These are phyloP conservation scores for Ramphastos sulfuratus DNA, from an alignment of 2,113 vertebrate species.

Conservation along the genomic window DNA sequence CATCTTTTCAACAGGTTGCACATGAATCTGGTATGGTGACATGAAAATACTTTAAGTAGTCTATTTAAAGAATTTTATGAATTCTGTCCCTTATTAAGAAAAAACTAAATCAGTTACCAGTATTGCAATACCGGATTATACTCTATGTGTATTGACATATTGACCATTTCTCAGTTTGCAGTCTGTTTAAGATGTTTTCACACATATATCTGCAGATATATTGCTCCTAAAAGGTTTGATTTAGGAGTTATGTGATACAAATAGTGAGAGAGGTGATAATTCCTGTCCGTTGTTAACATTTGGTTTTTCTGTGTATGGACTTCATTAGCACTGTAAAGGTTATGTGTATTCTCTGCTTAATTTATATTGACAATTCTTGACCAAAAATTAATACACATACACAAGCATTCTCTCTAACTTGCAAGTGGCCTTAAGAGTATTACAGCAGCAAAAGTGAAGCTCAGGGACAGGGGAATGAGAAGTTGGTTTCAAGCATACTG, in stretches of 20 bases:
- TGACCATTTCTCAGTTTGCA: not conserved
- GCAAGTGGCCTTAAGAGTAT: not conserved
- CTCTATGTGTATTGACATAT: not conserved
- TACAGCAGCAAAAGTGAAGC: not conserved
- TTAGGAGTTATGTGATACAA: not conserved
- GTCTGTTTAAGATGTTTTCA: not conserved
- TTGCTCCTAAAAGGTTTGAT: not conserved
- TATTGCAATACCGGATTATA: not conserved
- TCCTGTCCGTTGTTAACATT: not conserved
- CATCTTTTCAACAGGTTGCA: not conserved
- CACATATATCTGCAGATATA: not conserved
- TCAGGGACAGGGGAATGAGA: not conserved
- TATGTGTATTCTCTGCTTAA: too few relatives aligned
- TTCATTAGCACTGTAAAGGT: not conserved
- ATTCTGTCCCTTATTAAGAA: not conserved
- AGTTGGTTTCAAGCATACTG: not conserved
- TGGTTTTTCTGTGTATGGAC: not conserved
- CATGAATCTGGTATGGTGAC: not conserved
- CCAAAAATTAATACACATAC: too few relatives aligned
- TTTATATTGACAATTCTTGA: too few relatives aligned
- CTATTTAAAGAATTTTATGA: not conserved
- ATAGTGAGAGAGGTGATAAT: not conserved
- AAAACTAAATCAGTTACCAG: not conserved
- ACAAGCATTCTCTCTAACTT: not conserved
- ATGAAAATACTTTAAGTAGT: not conserved